A percentile compares a stretch with the other conserved stretches of the same genome.
Evolutionary conservation across 2,797 vertebrate genomes (phyloP).

Genomic region (Trachops cirrhosus): DNA sequence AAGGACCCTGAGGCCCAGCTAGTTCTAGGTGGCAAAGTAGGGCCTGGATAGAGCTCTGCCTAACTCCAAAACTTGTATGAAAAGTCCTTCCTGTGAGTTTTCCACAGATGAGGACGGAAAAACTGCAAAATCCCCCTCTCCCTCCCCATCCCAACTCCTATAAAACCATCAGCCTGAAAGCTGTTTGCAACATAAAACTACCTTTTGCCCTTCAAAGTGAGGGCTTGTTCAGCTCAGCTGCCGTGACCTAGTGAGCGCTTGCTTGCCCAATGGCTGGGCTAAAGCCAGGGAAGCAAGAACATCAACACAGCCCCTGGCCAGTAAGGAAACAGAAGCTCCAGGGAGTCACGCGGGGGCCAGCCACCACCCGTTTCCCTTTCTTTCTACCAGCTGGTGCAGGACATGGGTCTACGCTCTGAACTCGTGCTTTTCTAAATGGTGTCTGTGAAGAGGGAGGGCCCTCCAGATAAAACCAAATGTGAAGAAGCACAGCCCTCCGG

Average conservation of each 20-base stretch:
- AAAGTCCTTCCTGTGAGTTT: not conserved
- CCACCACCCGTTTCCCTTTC: not conserved
- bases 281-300: not conserved
- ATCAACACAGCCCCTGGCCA: not conserved
- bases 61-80: not conserved
- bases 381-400: not conserved
- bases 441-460: not conserved
- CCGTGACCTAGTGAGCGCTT: not conserved
- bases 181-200: not conserved
- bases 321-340: not conserved
- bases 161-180: not conserved
- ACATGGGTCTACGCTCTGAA: not conserved
- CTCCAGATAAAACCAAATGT: not conserved
- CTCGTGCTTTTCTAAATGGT: not conserved
- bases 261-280: not conserved
- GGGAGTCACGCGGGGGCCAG: not conserved
- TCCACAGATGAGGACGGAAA: not conserved
- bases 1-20: not conserved
- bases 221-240: not conserved
- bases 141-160: not conserved
- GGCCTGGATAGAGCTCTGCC: not conserved
- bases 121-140: not conserved
- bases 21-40: not conserved
- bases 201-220: slow-evolving; percentile 14
- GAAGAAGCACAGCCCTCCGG: not conserved